phyloP scores from a whole-genome alignment of 2,113 vertebrate genomes.

The Sceloporus undulatus region DNA sequence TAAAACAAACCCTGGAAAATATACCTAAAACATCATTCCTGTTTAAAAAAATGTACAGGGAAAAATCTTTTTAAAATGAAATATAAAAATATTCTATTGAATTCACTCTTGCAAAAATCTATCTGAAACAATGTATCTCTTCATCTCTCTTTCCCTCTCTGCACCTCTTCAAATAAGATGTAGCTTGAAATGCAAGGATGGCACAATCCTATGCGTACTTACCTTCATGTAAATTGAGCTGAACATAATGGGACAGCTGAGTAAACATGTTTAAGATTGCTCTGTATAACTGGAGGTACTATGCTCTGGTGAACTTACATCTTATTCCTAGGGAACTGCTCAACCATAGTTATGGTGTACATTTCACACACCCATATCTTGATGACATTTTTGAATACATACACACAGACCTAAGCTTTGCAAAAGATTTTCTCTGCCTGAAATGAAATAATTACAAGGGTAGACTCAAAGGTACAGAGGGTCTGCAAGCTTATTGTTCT shows the following conservation, averaged over 20 bases:
- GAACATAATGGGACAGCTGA: background rate
- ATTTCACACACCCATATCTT: background rate
- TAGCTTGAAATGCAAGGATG: background rate
- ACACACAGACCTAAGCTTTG: background rate
- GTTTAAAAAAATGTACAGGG: too few species aligned
- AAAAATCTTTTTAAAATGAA: background rate
- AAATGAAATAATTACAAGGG: background rate
- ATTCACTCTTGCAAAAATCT: background rate
- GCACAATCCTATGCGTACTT: background rate
- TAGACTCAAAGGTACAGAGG: background rate
- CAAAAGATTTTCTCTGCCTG: background rate
- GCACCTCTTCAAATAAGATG: background rate
- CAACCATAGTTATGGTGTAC: background rate
- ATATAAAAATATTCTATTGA: background rate
- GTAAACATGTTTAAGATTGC: background rate
- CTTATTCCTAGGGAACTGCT: background rate
- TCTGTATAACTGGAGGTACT: background rate
- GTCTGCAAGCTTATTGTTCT: background rate
- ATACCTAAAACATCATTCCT: background rate
- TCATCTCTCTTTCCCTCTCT: background rate
- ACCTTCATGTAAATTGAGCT: background rate
- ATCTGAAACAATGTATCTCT: background rate
- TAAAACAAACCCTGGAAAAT: background rate
- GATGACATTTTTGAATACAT: background rate
- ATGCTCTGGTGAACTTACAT: background rate